Base-by-base conservation (phyloP, 2,888 invertebrate species). In the Helicoverpa assulta region DNA sequence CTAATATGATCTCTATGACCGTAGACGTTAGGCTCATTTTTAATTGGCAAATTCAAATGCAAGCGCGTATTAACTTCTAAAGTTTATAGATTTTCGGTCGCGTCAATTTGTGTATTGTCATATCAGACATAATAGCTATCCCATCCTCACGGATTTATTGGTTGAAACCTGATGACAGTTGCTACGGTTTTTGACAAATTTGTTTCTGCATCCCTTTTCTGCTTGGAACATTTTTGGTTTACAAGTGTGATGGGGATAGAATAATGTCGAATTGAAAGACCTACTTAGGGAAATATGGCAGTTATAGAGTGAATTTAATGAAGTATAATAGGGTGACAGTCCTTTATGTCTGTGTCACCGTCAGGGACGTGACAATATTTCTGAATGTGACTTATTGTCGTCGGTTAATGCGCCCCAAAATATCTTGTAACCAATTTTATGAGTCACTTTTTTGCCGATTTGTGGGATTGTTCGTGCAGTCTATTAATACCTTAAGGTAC, bases 31-130 rank as follows among this genome's bases (percentile, higher is more conserved):
- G 68, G 78, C 40, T 54, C 51, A 74, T 16, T 74, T 78, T 86
- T 12, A 50, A 61, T 60, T 71, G 50, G 12, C 53, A 62, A 63
- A 18, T 18, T 37, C 55, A 64, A 75, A 79, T 76, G 81, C 83
- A 81, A 78, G 74, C 80, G 82, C 83, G 90, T 88, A 92, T 94
- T 94, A 94, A 93, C 94, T 95, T 94, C 85, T 92, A 88, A 88
- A 94, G 94, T 94, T 94, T 93, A 92, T 92, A 93, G 93, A 90
- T 89, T 94, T 92, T 94, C 92, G 94, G 94, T 91, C 93, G 92
- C 92, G 94, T 95, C 95, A 95, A 95, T 95, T 94, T 93, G 92
- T 94, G 93, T 94, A 95, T 95, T 95, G 94, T 95, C 93, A 95
- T 93, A 93, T 92, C 67, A 92, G 93, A 94, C 93, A 95, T 95